These are phyloP conservation scores for Magallana nippona DNA, from an alignment of 2,888 invertebrate genomes.

Conservation along the genomic window DNA sequence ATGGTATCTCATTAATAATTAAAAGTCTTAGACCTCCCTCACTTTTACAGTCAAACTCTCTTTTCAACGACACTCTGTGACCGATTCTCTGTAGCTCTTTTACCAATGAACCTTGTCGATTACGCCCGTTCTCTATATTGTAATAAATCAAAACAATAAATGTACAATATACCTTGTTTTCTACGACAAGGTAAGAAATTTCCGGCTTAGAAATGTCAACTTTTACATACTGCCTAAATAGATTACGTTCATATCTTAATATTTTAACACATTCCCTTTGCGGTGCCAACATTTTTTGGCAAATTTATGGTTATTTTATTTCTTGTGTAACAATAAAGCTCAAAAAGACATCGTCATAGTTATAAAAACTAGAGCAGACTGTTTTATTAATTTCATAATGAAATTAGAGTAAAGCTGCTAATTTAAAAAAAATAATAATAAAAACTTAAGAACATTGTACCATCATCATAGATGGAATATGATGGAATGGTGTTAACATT, in stretches of 20 bases:
- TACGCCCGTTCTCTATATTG: not conserved
- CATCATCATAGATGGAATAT: too few relatives aligned
- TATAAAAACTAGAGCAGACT: too few relatives aligned
- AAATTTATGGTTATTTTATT: not conserved
- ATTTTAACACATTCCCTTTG: not conserved
- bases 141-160: not conserved
- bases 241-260: not conserved
- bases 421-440: too few relatives aligned
- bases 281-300: not conserved
- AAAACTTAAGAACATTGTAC: too few relatives aligned
- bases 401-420: too few relatives aligned
- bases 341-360: not conserved
- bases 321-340: not conserved
- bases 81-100: too few relatives aligned
- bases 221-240: conserved; percentile 12
- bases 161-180: not conserved
- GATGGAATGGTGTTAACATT: too few relatives aligned
- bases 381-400: too few relatives aligned
- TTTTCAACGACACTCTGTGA: not conserved
- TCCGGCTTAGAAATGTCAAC: conserved; percentile 9
- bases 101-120: too few relatives aligned
- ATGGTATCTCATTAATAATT: not conserved
- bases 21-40: not conserved
- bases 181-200: conserved; percentile 16
- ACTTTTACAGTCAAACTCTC: not conserved